Conservation (phyloP, 2,888 invertebrate genomes). For the Limnephilus lunatus region DNA sequence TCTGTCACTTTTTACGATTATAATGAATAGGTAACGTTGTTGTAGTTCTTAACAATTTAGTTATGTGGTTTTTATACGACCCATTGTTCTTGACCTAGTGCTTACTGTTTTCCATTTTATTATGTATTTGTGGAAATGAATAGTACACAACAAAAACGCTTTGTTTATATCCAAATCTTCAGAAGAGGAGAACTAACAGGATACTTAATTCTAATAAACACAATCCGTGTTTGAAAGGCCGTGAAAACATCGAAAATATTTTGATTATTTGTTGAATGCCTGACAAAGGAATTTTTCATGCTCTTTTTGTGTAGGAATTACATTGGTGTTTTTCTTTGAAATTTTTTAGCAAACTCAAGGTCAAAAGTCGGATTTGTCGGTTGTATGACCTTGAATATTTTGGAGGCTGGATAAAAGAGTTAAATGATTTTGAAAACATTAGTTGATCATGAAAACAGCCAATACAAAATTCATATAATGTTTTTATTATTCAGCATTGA, state of each 20-base stretch:
- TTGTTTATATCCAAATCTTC: neutral
- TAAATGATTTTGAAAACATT: neutral
- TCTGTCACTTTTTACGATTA: too few relatives aligned
- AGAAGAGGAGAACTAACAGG: neutral
- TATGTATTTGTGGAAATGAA: neutral
- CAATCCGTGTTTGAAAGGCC: neutral
- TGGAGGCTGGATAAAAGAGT: neutral
- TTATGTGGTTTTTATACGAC: too few relatives aligned
- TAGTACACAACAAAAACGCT: neutral
- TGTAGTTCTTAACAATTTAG: too few relatives aligned
- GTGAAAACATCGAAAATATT: neutral
- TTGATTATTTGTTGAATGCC: neutral
- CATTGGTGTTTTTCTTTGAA: neutral
- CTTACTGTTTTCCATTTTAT: neutral
- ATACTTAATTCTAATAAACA: neutral
- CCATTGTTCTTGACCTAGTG: neutral
- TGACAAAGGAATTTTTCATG: neutral
- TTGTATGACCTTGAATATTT: neutral
- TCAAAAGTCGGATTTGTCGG: neutral
- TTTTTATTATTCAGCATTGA: too few relatives aligned
- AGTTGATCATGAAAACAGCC: too few relatives aligned
- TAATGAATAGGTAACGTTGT: too few relatives aligned
- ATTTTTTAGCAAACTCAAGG: neutral
- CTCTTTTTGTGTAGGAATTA: neutral
- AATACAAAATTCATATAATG: too few relatives aligned